A percentile compares a stretch with the other conserved stretches of the same genome.
Evolutionary conservation across 2,113 vertebrate species (phyloP).

Genomic region (Anhinga rufa): DNA sequence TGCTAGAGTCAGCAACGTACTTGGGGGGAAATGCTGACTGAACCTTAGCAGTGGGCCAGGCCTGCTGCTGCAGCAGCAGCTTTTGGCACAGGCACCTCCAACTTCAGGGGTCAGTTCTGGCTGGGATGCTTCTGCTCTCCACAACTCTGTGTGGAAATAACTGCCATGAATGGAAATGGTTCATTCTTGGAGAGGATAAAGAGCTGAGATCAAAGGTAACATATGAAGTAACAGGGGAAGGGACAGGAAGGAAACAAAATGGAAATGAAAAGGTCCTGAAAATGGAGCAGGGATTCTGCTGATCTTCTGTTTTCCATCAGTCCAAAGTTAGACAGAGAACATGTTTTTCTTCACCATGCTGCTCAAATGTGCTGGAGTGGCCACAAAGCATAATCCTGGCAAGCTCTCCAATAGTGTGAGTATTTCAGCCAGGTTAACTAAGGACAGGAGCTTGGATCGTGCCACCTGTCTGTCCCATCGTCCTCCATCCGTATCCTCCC

Average conservation of each 20-base stretch:
- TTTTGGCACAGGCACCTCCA: not conserved
- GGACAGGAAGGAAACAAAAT: not conserved
- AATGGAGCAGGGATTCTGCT: not conserved
- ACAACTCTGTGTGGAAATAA: fast-evolving
- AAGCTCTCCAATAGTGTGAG: not conserved
- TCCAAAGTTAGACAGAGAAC: not conserved
- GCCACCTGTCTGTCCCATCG: fast-evolving
- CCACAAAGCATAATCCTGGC: not conserved
- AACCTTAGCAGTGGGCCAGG: not conserved
- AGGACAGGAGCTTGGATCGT: not conserved
- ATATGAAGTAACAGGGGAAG: not conserved
- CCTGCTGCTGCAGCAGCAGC: not conserved
- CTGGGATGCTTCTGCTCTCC: fast-evolving
- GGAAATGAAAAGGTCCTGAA: not conserved
- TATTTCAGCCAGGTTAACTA: not conserved
- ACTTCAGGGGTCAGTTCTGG: fast-evolving
- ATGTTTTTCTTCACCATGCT: not conserved
- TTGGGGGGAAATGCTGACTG: not conserved
- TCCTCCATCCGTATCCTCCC: not conserved
- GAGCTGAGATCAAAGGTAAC: not conserved
- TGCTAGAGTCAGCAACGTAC: fast-evolving
- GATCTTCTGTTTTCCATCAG: not conserved
- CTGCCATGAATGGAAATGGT: fast-evolving
- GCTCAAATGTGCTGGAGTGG: not conserved
- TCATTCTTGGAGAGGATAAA: not conserved